Percentiles rank a stretch among this genome's conserved stretches.
Evolutionary conservation across 2,888 invertebrate genomes (phyloP).

Genomic region (Harmothoe impar): DNA sequence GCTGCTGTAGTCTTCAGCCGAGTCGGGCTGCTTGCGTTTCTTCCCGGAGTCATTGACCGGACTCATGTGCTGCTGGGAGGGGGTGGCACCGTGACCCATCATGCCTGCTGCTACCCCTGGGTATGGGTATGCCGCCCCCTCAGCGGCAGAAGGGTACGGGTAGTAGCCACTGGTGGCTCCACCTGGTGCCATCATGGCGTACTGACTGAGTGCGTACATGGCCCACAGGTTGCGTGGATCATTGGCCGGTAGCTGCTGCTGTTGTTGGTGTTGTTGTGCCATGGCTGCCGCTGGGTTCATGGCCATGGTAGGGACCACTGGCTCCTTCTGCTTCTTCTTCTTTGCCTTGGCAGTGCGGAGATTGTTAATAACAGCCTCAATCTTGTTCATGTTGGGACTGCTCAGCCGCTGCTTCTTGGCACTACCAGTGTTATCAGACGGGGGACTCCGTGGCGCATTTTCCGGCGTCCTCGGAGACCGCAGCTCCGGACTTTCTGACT

Average conservation of each 20-base stretch:
- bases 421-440: neutral
- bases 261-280: no score
- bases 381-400: slow-evolving; percentile 56
- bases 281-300: neutral
- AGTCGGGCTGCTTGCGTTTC: slow-evolving; percentile 3
- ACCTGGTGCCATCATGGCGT: slow-evolving; percentile 52
- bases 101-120: neutral
- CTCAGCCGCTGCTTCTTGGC: slow-evolving; percentile 38
- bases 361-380: slow-evolving; percentile 55
- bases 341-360: slow-evolving; percentile 53
- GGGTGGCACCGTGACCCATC: neutral
- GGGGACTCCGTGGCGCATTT: neutral
- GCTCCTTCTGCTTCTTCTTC: slow-evolving; percentile 48
- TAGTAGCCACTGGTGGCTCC: neutral
- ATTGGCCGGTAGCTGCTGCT: neutral
- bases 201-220: slow-evolving; percentile 61
- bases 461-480: slow-evolving; percentile 3
- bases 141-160: slow-evolving; percentile 1
- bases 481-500: neutral
- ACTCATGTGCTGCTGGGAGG: neutral
- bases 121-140: slow-evolving; percentile 5
- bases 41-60: neutral
- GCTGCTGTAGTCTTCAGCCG: neutral
- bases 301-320: neutral
- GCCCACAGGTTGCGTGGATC: slow-evolving; percentile 56